phyloP scores from a whole-genome alignment of 2,888 invertebrate genomes.

The Geophilus truncorum region DNA sequence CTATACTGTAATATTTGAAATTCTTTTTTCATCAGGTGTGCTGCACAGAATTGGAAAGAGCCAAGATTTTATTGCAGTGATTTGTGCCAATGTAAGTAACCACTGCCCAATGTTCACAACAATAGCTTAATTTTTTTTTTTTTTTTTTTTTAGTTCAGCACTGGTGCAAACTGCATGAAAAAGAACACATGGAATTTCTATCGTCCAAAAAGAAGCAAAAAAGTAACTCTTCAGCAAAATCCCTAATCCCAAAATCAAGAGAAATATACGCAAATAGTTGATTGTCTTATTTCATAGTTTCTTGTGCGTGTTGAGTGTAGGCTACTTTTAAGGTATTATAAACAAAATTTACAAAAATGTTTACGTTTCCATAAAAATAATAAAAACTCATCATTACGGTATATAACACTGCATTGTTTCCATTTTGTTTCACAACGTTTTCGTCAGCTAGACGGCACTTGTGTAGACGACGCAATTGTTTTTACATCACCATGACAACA shows the following conservation, averaged over 20 bases:
- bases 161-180: background rate
- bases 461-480: too few relatives aligned
- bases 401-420: too few relatives aligned
- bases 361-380: too few relatives aligned
- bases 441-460: too few relatives aligned
- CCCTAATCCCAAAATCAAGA: background rate
- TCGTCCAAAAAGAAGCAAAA: background rate
- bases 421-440: too few relatives aligned
- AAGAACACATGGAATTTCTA: background rate
- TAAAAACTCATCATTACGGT: too few relatives aligned
- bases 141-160: background rate
- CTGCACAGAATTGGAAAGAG: background rate
- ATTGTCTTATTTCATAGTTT: too few relatives aligned
- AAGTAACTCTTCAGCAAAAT: background rate
- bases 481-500: too few relatives aligned
- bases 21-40: background rate
- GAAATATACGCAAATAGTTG: too few relatives aligned
- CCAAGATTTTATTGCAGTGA: background rate
- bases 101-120: background rate
- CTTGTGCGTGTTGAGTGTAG: too few relatives aligned
- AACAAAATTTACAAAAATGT: too few relatives aligned
- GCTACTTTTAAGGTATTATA: too few relatives aligned
- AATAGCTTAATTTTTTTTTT: background rate
- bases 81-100: background rate
- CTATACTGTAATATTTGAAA: background rate